Conservation (phyloP, 2,888 invertebrate genomes). For the Caenorhabditis plicata region DNA sequence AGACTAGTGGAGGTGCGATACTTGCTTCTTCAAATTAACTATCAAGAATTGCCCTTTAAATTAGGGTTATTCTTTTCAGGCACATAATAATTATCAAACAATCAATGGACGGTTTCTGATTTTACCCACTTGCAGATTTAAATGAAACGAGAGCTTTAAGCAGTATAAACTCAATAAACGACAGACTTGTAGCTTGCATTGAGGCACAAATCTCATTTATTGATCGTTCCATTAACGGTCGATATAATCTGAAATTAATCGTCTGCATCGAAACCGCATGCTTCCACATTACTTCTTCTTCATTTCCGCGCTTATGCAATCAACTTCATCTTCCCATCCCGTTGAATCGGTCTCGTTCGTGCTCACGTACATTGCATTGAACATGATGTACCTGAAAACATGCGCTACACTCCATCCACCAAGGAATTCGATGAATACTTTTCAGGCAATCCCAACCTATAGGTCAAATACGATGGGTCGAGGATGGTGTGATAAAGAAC, state of each 20-base stretch:
- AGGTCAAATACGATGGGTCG: conserved; percentile 46
- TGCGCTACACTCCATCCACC: background rate
- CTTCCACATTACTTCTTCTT: conserved; percentile 30
- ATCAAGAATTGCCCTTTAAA: no score
- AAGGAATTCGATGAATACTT: conserved; percentile 7
- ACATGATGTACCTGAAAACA: conserved; percentile 46
- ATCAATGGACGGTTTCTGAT: no score
- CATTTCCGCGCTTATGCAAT: conserved; percentile 39
- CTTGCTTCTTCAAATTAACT: no score
- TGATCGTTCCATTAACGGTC: conserved; percentile 42
- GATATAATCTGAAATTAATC: conserved; percentile 39
- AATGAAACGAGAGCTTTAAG: conserved; percentile 49
- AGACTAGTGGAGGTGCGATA: no score
- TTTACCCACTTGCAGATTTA: conserved; percentile 33
- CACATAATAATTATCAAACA: no score
- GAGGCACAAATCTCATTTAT: conserved; percentile 42
- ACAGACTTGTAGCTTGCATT: conserved; percentile 35
- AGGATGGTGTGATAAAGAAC: conserved; percentile 50
- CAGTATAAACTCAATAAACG: conserved; percentile 41
- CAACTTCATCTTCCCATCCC: conserved; percentile 48
- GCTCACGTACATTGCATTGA: conserved; percentile 48
- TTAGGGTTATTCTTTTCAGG: no score
- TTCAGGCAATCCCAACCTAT: conserved; percentile 39
- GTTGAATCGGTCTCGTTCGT: conserved; percentile 33
- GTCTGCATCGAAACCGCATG: background rate